These are phyloP conservation scores for Heliconius congener DNA, from an alignment of 1,140 invertebrate species.

Conservation along the genomic window DNA sequence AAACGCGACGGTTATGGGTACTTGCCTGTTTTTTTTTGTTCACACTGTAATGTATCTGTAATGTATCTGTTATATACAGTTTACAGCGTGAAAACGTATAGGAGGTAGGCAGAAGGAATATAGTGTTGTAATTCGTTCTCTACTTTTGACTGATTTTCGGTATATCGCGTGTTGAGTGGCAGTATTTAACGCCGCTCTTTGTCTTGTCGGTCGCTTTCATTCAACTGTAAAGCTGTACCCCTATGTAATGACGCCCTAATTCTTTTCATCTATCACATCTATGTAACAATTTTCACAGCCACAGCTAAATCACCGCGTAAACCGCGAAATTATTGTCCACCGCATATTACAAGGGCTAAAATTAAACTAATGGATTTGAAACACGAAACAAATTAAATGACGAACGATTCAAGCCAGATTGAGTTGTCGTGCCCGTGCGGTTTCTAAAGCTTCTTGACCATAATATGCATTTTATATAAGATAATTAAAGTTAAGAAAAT, in stretches of 20 bases:
- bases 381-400: constrained; percentile 61
- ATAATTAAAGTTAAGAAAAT: too few relatives aligned
- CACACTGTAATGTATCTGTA: too few relatives aligned
- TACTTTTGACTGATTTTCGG: neutral
- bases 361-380: constrained; percentile 65
- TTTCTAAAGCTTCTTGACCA: constrained; percentile 14
- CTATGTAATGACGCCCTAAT: neutral
- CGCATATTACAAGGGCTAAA: constrained; percentile 57
- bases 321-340: constrained; percentile 60
- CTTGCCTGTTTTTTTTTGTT: too few relatives aligned
- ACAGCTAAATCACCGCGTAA: constrained; percentile 56
- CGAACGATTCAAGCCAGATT: constrained; percentile 40
- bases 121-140: neutral
- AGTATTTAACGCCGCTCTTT: neutral
- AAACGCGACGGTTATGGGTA: too few relatives aligned
- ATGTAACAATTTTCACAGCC: neutral
- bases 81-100: too few relatives aligned
- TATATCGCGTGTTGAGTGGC: neutral
- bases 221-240: too few relatives aligned
- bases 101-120: neutral
- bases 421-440: constrained; percentile 43
- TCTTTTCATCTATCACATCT: too few relatives aligned
- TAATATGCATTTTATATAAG: neutral
- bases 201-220: too few relatives aligned
- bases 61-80: too few relatives aligned